Evolutionary conservation across 2,113 vertebrate genomes (phyloP), one percentile per base, ranked within the genome.

Genomic region (Caranx melampygus): DNA sequence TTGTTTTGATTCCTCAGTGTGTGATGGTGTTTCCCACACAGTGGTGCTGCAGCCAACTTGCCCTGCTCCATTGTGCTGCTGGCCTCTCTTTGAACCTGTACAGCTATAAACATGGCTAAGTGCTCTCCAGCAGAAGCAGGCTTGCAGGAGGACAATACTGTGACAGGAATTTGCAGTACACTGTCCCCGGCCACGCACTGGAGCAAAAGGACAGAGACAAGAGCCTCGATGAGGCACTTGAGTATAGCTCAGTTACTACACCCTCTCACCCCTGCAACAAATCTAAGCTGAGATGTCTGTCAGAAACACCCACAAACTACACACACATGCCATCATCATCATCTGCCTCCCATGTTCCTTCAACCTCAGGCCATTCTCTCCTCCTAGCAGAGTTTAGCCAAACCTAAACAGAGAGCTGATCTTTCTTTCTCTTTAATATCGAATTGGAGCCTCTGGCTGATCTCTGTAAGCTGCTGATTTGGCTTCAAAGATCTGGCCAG

Each of bases 11-110:
- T 82, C 52, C 68, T 79, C 67, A 72, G 69, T 83, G 80, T 80
- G 88, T 81, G 51, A 76, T 83, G 72, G 78, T 91, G 81, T 89
- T 93, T 92, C 90, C 90, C 89, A 86, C 86, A 87, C 84, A 82
- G 79, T 71, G 72, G 75, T 85, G 86, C 85, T 82, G 78, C 78
- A 83, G 85, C 86, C 82, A 79, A 82, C 86, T 85, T 85, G 80
- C 45, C 57, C 87, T 79, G 71, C 83, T 87, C 88, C 64, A 89
- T 90, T 94, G 91, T 93, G 87, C 86, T 92, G 82, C 86, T 94
- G 92, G 88, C 92, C 91, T 86, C 76, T 91, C 89, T 92, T 89
- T 94, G 93, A 94, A 93, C 91, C 85, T 91, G 89, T 78, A 62
- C 76, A 85, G 85, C 92, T 87, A 85, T 90, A 92, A 94, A 94